These are phyloP conservation scores for Brevimyrus niger DNA, from an alignment of 2,113 vertebrate species.

Conservation along the genomic window DNA sequence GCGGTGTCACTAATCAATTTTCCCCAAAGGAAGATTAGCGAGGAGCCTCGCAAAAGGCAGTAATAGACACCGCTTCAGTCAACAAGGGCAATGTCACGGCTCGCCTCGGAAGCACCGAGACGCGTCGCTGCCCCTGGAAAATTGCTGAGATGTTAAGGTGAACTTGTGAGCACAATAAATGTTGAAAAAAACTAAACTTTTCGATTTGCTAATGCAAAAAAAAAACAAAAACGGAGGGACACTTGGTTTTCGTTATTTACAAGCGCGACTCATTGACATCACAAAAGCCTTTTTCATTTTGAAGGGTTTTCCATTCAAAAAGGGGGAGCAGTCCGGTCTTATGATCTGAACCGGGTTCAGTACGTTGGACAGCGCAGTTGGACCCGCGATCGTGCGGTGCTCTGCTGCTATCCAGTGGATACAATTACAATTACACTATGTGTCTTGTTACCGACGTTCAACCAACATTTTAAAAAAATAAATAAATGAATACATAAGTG, in stretches of 20 bases:
- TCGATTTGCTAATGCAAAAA: neutral
- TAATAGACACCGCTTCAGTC: neutral
- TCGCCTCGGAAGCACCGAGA: neutral
- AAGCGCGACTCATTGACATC: neutral
- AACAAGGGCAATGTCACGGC: conserved; percentile 19
- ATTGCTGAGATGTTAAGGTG: neutral
- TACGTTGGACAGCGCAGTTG: conserved; percentile 11
- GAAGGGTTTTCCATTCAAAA: neutral
- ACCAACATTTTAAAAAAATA: no score
- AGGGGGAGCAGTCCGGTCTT: conserved; percentile 4
- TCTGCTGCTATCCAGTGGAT: conserved; percentile 25
- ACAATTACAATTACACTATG: neutral
- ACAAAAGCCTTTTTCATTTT: neutral
- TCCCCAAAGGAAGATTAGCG: neutral
- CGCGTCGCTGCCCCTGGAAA: neutral
- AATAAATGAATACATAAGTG: neutral
- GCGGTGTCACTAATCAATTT: neutral
- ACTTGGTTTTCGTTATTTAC: neutral
- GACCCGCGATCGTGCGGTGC: neutral
- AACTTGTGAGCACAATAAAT: neutral
- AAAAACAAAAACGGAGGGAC: neutral
- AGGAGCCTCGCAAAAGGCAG: conserved; percentile 1
- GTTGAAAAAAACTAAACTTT: neutral
- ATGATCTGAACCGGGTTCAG: neutral
- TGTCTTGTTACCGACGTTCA: neutral